Conservation (phyloP, 2,113 vertebrate species). For the Brienomyrus longianalis region DNA sequence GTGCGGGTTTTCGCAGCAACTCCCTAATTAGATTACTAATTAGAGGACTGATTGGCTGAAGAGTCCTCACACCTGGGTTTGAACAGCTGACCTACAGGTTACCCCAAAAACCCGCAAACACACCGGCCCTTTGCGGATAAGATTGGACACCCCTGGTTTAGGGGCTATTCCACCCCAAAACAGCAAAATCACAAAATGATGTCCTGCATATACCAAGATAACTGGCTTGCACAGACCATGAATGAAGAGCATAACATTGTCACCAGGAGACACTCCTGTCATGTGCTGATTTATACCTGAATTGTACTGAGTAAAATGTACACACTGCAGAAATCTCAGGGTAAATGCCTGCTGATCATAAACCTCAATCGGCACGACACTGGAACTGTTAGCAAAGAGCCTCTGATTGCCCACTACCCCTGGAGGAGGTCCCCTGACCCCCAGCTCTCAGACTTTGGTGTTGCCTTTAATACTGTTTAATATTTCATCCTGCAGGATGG, state of each 20-base stretch:
- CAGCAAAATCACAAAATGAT: not conserved
- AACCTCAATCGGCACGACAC: not conserved
- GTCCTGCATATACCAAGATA: not conserved
- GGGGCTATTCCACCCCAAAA: not conserved
- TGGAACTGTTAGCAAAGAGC: not conserved
- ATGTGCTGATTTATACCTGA: not conserved
- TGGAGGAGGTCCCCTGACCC: constrained; percentile 8
- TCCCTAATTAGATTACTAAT: no score
- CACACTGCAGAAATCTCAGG: not conserved
- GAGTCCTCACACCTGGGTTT: no score
- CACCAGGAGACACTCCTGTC: not conserved
- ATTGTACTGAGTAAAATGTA: not conserved
- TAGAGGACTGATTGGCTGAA: no score
- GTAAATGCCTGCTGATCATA: not conserved
- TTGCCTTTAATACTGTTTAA: constrained; percentile 36
- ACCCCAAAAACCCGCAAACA: no score
- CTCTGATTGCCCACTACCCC: constrained; percentile 16
- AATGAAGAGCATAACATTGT: not conserved
- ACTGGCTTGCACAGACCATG: not conserved
- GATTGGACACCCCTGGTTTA: not conserved
- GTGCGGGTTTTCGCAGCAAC: no score
- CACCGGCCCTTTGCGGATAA: no score
- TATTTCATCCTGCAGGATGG: constrained; percentile 45
- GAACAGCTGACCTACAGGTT: no score
- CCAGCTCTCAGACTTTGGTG: constrained; percentile 22